A percentile compares a stretch with the other conserved stretches of the same genome.
Evolutionary conservation across 2,797 vertebrate genomes (phyloP).

Genomic region (Chlorospingus flavigularis): DNA sequence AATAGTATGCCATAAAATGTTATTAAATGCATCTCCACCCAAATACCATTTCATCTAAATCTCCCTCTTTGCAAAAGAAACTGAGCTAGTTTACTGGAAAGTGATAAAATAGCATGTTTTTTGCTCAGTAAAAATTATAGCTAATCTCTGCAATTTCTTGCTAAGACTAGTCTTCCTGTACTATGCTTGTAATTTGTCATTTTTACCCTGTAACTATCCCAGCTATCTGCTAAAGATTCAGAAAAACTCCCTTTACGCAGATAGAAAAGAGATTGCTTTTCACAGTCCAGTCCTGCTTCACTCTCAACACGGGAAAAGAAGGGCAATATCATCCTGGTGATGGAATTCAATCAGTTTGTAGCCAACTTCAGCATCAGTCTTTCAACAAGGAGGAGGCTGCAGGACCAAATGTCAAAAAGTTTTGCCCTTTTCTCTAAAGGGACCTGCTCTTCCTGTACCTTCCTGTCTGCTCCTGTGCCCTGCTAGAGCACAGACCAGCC

Average conservation of each 20-base stretch:
- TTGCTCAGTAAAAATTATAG: conserved; percentile 22
- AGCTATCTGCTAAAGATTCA: background rate
- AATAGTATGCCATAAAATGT: background rate
- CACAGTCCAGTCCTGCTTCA: background rate
- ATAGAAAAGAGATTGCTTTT: background rate
- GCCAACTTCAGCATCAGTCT: background rate
- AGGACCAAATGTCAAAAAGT: background rate
- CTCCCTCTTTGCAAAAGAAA: background rate
- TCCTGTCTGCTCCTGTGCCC: background rate
- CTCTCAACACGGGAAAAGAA: background rate
- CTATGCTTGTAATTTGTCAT: background rate
- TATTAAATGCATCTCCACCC: conserved; percentile 2
- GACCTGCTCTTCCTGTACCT: rapidly evolving
- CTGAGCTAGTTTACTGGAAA: background rate
- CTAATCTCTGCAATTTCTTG: conserved; percentile 7
- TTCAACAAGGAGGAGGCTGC: rapidly evolving
- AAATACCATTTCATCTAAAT: background rate
- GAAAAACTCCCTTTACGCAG: background rate
- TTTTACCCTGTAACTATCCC: conserved; percentile 1
- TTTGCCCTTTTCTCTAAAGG: background rate
- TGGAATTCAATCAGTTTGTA: background rate
- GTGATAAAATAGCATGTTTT: conserved; percentile 9
- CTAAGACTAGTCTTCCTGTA: background rate
- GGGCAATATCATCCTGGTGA: background rate
- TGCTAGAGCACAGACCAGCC: background rate